A percentile compares a stretch with the other conserved stretches of the same genome.
These are phyloP conservation scores for Calidris pugnax DNA, from an alignment of 2,113 vertebrate species.

Conservation along the genomic window DNA sequence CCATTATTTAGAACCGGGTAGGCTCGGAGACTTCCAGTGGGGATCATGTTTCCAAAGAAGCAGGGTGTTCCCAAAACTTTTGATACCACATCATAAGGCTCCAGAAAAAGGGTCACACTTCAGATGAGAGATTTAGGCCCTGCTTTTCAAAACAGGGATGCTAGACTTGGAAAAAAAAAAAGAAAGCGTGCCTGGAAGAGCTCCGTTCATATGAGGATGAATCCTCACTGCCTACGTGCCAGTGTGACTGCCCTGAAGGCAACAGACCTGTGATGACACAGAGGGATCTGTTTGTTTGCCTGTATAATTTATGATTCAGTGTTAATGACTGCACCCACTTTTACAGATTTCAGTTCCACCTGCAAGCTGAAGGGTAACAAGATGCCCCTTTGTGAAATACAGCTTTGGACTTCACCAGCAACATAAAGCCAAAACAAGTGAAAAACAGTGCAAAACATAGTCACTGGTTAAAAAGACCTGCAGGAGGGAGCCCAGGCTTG, in stretches of 20 bases:
- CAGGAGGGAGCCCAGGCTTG: not conserved
- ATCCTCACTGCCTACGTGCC: not conserved
- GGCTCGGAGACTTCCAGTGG: not conserved
- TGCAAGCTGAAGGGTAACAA: not conserved
- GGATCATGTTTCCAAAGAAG: not conserved
- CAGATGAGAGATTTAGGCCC: not conserved
- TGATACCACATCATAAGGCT: not conserved
- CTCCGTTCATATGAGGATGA: not conserved
- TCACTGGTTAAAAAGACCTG: not conserved
- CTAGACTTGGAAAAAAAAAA: not conserved
- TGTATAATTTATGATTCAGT: not conserved
- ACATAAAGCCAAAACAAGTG: not conserved
- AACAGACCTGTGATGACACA: not conserved
- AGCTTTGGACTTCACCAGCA: not conserved
- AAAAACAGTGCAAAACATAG: not conserved
- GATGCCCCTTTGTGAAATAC: not conserved
- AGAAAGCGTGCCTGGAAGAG: rapidly evolving
- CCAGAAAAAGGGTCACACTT: not conserved
- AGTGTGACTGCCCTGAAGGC: not conserved
- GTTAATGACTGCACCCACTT: not conserved
- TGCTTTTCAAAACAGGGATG: not conserved
- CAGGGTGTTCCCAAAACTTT: not conserved
- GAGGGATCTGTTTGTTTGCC: not conserved
- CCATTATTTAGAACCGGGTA: not conserved
- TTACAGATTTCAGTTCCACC: not conserved